These are phyloP conservation scores for Phacellophora camtschatica DNA, from an alignment of 30 jellyfish, hydroid and myxozoan species.

Conservation along the genomic window DNA sequence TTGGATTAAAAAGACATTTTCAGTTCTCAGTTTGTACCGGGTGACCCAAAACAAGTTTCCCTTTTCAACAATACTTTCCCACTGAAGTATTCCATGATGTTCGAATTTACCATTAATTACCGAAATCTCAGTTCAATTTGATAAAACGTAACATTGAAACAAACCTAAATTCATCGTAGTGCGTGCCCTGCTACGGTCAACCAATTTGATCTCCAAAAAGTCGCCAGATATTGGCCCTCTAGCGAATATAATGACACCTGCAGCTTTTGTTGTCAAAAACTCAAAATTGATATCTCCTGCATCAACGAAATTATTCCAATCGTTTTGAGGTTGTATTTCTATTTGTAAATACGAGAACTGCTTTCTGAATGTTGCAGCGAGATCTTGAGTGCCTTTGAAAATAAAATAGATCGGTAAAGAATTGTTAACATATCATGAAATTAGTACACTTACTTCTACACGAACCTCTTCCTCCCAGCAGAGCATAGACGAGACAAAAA, in stretches of 20 bases:
- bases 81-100: no score
- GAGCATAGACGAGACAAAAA: no score
- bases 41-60: no score
- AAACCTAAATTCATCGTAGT: conserved; percentile 80
- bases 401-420: background rate
- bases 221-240: conserved; percentile 95
- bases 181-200: conserved; percentile 84
- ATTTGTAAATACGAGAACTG: conserved; percentile 87
- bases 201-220: conserved; percentile 61
- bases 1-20: no score
- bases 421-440: no score
- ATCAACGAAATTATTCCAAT: conserved; percentile 70
- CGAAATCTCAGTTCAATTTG: no score
- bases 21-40: no score
- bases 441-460: no score
- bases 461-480: no score
- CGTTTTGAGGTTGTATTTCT: conserved; percentile 81
- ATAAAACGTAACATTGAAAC: background rate
- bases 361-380: conserved; percentile 91
- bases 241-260: conserved; percentile 72
- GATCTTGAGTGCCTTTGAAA: conserved; percentile 50
- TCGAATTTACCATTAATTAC: no score
- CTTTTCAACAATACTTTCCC: no score
- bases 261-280: conserved; percentile 80
- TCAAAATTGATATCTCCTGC: conserved; percentile 87